Base-by-base conservation (phyloP, 92 coral and sea anemone genomes). In the Phenganax stokvisi region DNA sequence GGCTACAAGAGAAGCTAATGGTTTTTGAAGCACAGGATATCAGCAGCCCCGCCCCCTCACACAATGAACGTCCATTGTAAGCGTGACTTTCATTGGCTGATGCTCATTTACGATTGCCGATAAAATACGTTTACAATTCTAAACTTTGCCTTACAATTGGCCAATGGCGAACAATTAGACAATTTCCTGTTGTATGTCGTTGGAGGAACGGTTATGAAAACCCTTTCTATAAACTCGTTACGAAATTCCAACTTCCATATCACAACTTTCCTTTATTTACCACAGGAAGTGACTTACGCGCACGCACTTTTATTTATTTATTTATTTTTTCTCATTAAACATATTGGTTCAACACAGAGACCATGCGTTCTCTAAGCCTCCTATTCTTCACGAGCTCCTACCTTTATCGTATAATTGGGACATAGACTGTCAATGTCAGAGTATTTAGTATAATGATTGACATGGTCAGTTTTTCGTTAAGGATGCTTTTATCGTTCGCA, bases 131-230 rank as follows among this genome's bases (percentile, higher is more conserved):
- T 96, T 92, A 84, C 97, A 96, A 85, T 84, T 93, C 84, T 85
- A 96, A 87, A 83, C 91, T 87, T 82, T 90, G 85, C 84, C 91
- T 88, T 92, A 89, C 99, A 92, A 96, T 96, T 96, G 99, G 99
- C 89, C 90, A 74, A 86, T 84, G 90, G 84, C 86, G 75, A 88
- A 96, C 99, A 92, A 90, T 89, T 92, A 93, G 84, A 81, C 99
- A 96, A 90, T 96, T 96, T 89, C 91, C 87, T 85, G 88, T 88
- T 84, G 87, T 86, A 51, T 51, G 25, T 16, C 54, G 28, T 52
- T 56, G 63, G 52, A 56, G 7, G 47, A 51, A 20, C 63, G 72
- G 83, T 79, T 62, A 79, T 79, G 72, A 79, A 78, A 64, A 52
- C 44, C 44, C 73, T 68, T 68, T 29, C 12, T 30, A 37, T 73